These are phyloP conservation scores for Dromiciops gliroides DNA, from an alignment of 2,113 vertebrate genomes.

Conservation along the genomic window DNA sequence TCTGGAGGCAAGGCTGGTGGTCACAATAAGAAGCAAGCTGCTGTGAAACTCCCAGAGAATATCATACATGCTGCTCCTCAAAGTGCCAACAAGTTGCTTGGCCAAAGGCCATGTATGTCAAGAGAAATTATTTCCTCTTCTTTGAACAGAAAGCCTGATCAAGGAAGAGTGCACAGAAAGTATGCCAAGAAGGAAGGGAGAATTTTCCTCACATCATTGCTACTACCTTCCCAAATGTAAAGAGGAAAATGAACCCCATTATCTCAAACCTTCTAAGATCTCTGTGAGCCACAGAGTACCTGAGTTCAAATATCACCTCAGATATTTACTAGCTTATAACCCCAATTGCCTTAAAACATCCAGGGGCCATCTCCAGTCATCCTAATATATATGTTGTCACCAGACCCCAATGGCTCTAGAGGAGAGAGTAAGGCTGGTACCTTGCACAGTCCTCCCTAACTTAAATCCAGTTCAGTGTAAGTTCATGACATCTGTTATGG, in stretches of 20 bases:
- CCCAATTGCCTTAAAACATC: too few species aligned
- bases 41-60: neutral
- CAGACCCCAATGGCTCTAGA: too few species aligned
- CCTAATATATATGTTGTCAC: too few species aligned
- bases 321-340: too few species aligned
- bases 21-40: constrained; percentile 20
- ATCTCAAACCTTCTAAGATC: neutral
- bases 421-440: too few species aligned
- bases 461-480: too few species aligned
- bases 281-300: neutral
- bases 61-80: neutral
- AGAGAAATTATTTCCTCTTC: constrained; percentile 37
- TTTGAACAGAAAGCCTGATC: constrained; percentile 18
- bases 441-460: too few species aligned
- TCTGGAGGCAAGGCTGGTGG: neutral
- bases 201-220: neutral
- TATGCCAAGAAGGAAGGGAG: neutral
- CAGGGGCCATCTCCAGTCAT: too few species aligned
- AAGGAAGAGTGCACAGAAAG: neutral
- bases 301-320: too few species aligned
- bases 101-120: neutral
- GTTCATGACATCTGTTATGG: too few species aligned
- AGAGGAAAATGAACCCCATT: neutral
- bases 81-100: neutral
- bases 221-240: neutral